phyloP scores from a whole-genome alignment of 2,113 vertebrate species.

The Aspiorhynchus laticeps region DNA sequence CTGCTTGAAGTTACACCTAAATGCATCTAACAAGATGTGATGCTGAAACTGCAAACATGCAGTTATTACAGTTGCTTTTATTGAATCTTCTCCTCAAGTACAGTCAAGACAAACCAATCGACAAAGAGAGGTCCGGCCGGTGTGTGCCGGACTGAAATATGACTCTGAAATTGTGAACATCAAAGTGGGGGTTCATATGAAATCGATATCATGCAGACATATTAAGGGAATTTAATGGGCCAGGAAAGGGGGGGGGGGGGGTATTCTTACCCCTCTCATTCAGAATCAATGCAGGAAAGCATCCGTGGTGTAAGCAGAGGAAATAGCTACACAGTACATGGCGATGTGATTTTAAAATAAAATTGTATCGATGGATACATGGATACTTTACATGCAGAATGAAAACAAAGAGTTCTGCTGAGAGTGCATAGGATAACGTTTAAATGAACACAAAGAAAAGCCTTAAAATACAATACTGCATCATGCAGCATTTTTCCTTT shows the following conservation, averaged over 20 bases:
- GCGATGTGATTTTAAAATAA: slow-evolving; percentile 22
- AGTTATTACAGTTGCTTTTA: not conserved
- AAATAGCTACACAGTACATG: slow-evolving; percentile 19
- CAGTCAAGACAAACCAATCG: slow-evolving; percentile 19
- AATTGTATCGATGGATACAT: slow-evolving; percentile 26
- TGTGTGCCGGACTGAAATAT: slow-evolving; percentile 19
- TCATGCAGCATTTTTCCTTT: not conserved
- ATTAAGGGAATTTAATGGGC: slow-evolving; percentile 40
- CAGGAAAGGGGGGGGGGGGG: slow-evolving; percentile 1
- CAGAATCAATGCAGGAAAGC: slow-evolving; percentile 43
- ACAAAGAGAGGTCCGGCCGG: not conserved
- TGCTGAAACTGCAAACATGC: not conserved
- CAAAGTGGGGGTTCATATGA: slow-evolving; percentile 40
- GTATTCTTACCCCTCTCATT: slow-evolving; percentile 19
- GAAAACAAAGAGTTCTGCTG: slow-evolving; percentile 31
- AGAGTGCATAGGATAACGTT: slow-evolving; percentile 21
- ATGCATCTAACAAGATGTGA: not conserved
- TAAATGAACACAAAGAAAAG: slow-evolving; percentile 7
- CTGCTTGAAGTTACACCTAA: not conserved
- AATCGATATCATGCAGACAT: slow-evolving; percentile 46
- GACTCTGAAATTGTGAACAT: slow-evolving; percentile 42
- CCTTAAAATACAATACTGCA: slow-evolving; percentile 30
- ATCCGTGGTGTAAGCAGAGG: slow-evolving; percentile 15
- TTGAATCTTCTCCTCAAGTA: not conserved
- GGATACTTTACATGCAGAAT: slow-evolving; percentile 5